Evolutionary conservation across 2,113 vertebrate genomes (phyloP), one percentile per base, ranked within the genome.

Genomic region (Podiceps cristatus): DNA sequence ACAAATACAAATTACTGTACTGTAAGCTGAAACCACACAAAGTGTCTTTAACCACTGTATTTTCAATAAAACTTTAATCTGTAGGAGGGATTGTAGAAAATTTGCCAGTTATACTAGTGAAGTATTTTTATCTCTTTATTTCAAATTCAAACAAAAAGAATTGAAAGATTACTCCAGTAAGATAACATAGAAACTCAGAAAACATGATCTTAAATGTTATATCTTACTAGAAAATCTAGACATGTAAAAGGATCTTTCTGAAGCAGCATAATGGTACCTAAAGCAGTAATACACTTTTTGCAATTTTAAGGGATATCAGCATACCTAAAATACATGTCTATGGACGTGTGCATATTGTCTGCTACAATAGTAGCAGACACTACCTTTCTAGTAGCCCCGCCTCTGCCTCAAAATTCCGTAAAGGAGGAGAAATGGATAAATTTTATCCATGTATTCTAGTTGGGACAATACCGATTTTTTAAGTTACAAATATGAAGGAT

Each of bases 401-500:
- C 42, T 33, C 18, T 27, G 16, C 8, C 0, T 40, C 29, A 44
- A 91, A 91, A 71, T 60, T 86, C 28, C 4, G 3, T n/a, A 66
- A 47, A 72, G 18, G 14, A 45, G 27, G 9, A 88, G 37, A 84
- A 85, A 92, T 24, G 5, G 52, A 69, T 71, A 42, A 23, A 76
- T 94, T 93, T 95, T 84, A 90, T 49, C 55, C 18, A 62, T 1
- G 4, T 77, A 86, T 88, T 90, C 33, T 72, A 63, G 13, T 15
- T 28, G 15, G 29, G 53, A 79, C 18, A 89, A 59, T 5, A 78
- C 29, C 79, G 73, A 96, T 58, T 67, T 94, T 95, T 95, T 7
- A 84, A 88, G 87, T 92, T 80, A 96, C 64, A 93, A 88, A 90
- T 67, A 86, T 3, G 20, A 92, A 73, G 45, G 52, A 77, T 35